Evolutionary conservation across 2,888 invertebrate species (phyloP).

Genomic region (Caenorhabditis zanzibari): DNA sequence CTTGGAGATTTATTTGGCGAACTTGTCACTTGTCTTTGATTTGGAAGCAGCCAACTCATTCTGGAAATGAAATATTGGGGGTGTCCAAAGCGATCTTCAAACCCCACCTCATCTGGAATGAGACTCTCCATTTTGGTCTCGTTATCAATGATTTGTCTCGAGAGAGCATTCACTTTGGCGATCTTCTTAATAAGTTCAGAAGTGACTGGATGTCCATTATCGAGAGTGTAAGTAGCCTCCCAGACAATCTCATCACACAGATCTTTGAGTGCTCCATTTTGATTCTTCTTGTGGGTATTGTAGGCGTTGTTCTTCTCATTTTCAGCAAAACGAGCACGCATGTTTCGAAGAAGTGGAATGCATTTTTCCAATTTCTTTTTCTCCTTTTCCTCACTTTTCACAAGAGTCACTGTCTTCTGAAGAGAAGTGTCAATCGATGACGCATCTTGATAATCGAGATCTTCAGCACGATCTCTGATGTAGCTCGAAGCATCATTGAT

Average conservation of each 20-base stretch:
- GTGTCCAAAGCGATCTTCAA: not conserved
- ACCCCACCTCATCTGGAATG: constrained; percentile 41
- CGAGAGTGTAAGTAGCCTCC: constrained; percentile 41
- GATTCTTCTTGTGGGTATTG: constrained; percentile 41
- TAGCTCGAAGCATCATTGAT: constrained; percentile 52
- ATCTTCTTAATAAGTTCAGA: constrained; percentile 58
- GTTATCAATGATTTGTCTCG: constrained; percentile 52
- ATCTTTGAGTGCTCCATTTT: constrained; percentile 39
- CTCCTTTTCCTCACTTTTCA: constrained; percentile 49
- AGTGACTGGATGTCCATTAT: constrained; percentile 45
- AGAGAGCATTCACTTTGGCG: constrained; percentile 53
- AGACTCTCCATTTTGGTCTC: constrained; percentile 49
- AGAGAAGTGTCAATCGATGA: not conserved
- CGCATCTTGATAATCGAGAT: constrained; percentile 41
- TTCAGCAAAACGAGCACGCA: constrained; percentile 49
- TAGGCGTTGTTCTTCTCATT: constrained; percentile 41
- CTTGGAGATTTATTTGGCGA: constrained; percentile 22
- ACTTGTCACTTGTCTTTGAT: constrained; percentile 52
- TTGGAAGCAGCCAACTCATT: constrained; percentile 59
- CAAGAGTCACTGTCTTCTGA: constrained; percentile 33
- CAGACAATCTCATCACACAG: constrained; percentile 52
- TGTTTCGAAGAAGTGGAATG: constrained; percentile 53
- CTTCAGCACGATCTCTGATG: constrained; percentile 45
- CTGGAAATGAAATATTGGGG: too few relatives aligned
- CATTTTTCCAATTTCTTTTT: constrained; percentile 53